Evolutionary conservation across 2,113 vertebrate species (phyloP).

Genomic region (Ursus arctos): DNA sequence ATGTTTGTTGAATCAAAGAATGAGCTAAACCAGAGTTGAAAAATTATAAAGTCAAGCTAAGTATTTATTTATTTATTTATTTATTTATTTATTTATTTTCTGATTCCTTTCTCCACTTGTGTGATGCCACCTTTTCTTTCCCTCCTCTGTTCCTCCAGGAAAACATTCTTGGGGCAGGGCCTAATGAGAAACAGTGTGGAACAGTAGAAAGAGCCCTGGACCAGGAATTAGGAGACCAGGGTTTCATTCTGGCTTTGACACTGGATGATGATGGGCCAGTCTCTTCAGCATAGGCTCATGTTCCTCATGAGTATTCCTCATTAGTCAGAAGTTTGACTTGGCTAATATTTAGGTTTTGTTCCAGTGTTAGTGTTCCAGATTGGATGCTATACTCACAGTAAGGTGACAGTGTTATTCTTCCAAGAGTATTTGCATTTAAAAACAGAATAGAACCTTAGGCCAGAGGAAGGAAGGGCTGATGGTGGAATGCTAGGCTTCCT

Average conservation of each 20-base stretch:
- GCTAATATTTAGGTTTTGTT: neutral
- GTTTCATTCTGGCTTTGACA: neutral
- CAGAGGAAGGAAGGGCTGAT: neutral
- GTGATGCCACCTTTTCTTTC: neutral
- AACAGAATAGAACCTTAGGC: neutral
- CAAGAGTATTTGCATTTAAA: conserved; percentile 8
- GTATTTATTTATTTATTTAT: neutral
- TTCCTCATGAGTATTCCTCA: neutral
- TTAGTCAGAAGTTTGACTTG: neutral
- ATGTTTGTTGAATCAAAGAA: neutral
- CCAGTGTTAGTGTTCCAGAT: neutral
- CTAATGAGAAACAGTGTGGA: neutral
- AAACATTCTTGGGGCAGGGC: neutral
- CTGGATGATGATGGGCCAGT: neutral
- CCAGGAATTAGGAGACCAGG: neutral
- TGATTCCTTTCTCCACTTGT: neutral
- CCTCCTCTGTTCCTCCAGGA: neutral
- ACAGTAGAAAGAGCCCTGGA: neutral
- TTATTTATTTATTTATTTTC: neutral
- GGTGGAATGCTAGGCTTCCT: neutral
- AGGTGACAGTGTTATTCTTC: neutral
- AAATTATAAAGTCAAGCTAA: neutral
- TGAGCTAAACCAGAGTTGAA: neutral
- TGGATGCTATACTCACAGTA: neutral
- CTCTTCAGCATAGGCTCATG: neutral